Percentiles rank a stretch among this genome's conserved stretches.
Conservation (phyloP, 1,140 invertebrate species). For the Samia ricini region DNA sequence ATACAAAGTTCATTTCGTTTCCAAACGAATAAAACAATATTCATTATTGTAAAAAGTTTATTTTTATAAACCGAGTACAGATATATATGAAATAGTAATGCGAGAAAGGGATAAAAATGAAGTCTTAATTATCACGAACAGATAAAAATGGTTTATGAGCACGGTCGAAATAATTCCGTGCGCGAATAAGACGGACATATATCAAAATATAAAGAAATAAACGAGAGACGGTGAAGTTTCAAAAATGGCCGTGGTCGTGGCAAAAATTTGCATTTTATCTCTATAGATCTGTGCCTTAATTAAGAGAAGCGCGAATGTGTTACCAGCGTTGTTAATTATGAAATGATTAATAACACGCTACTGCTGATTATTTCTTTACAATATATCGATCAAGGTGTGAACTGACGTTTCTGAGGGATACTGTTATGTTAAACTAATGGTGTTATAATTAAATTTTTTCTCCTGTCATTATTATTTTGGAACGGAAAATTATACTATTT, state of each 20-base stretch:
- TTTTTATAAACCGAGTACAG: background rate
- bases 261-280: conserved; percentile 56
- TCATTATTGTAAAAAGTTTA: background rate
- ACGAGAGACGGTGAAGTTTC: conserved; percentile 1
- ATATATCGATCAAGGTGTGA: conserved; percentile 24
- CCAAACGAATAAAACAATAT: conserved; percentile 14
- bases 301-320: conserved; percentile 51
- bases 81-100: background rate
- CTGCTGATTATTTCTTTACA: conserved; percentile 39
- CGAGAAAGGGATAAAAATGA: conserved; percentile 17
- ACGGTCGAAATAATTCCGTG: conserved; percentile 12
- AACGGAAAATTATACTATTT: too few relatives aligned
- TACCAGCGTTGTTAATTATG: conserved; percentile 48
- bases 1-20: conserved; percentile 38
- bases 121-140: background rate
- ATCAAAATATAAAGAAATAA: background rate
- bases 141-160: conserved; percentile 1
- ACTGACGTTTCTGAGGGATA: background rate
- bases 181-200: conserved; percentile 22
- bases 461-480: too few relatives aligned
- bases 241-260: conserved; percentile 37
- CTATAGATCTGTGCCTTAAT: conserved; percentile 53
- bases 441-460: background rate
- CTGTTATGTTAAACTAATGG: background rate
- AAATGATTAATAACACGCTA: conserved; percentile 60